These are phyloP conservation scores for Teleiodes luculella DNA, from an alignment of 2,888 invertebrate species.

Conservation along the genomic window DNA sequence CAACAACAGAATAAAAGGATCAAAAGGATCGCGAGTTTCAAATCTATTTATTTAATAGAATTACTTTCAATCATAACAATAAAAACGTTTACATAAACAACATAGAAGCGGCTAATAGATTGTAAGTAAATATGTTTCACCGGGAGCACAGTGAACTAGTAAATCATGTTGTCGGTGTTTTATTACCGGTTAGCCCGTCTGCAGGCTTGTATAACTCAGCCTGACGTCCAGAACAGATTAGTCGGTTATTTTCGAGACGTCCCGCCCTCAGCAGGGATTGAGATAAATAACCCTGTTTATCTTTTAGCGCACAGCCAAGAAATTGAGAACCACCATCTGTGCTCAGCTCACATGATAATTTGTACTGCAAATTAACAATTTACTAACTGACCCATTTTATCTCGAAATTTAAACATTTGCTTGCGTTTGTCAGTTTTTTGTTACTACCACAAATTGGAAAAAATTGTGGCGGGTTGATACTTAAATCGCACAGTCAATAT, in stretches of 20 bases:
- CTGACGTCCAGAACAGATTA: constrained; percentile 16
- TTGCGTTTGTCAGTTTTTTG: no score
- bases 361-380: not conserved
- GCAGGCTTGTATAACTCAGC: constrained; percentile 6
- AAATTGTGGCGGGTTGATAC: no score
- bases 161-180: constrained; percentile 7
- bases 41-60: no score
- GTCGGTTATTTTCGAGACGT: constrained; percentile 13
- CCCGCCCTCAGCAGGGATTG: constrained; percentile 7
- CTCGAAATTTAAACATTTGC: no score
- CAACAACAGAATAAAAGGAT: no score
- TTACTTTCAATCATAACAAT: no score
- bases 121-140: not conserved
- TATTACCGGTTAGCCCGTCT: constrained; percentile 8
- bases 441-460: no score
- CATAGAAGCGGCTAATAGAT: not conserved
- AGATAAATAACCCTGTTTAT: constrained; percentile 14
- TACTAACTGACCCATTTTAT: no score
- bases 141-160: constrained; percentile 2
- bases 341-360: constrained; percentile 3
- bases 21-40: no score
- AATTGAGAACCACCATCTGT: not conserved
- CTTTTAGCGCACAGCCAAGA: not conserved
- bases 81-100: no score
- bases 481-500: no score